phyloP scores from a whole-genome alignment of 2,797 vertebrate genomes.

The Sebastes oblongus region DNA sequence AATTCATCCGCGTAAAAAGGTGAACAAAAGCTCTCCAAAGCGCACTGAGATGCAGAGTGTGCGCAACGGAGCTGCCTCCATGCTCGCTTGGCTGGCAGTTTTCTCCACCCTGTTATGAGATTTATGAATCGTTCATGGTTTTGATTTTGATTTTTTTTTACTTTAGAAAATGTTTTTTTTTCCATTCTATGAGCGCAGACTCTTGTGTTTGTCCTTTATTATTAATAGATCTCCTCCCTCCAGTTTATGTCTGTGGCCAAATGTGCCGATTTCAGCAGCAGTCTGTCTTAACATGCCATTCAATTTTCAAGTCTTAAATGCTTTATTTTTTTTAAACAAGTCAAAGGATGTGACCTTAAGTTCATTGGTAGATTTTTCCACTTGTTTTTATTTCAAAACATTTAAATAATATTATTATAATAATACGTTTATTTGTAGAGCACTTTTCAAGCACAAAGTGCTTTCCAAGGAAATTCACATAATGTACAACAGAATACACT shows the following conservation, averaged over 20 bases:
- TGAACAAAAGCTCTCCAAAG: constrained; percentile 71
- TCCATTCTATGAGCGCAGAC: background rate
- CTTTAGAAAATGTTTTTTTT: background rate
- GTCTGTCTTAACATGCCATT: background rate
- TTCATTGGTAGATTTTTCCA: background rate
- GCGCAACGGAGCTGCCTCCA: constrained; percentile 50
- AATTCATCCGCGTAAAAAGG: constrained; percentile 77
- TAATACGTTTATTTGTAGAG: too few relatives aligned
- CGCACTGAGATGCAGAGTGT: constrained; percentile 56
- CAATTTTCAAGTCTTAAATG: background rate
- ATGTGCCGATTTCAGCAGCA: background rate
- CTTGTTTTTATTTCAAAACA: background rate
- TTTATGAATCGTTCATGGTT: background rate
- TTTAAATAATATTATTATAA: background rate
- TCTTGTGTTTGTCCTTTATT: background rate
- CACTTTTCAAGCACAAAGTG: too few relatives aligned
- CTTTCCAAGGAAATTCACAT: too few relatives aligned
- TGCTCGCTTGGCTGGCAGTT: background rate
- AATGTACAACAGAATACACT: too few relatives aligned
- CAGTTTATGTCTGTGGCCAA: background rate
- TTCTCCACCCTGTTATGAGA: background rate
- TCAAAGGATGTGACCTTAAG: background rate
- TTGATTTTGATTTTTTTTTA: background rate
- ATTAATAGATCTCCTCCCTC: fast-evolving
- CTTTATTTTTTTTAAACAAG: background rate